phyloP scores from a whole-genome alignment of 2,113 vertebrate species.

The Desmodus rotundus region DNA sequence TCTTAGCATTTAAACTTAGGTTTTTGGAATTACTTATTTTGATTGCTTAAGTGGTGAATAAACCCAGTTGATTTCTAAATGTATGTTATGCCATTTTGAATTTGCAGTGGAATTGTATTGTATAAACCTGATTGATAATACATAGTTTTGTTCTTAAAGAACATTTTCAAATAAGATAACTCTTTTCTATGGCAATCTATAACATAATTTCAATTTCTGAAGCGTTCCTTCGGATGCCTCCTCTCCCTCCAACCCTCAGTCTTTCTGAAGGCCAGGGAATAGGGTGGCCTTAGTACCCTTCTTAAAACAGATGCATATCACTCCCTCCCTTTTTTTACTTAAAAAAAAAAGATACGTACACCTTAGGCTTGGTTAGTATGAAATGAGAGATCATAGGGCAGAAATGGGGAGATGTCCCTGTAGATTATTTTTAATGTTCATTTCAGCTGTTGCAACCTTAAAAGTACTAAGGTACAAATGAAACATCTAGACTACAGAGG shows the following conservation, averaged over 20 bases:
- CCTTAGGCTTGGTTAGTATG: background rate
- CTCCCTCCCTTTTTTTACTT: background rate
- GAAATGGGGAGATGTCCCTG: background rate
- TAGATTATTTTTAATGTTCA: constrained; percentile 13
- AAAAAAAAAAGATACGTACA: background rate
- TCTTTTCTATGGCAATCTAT: background rate
- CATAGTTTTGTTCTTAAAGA: background rate
- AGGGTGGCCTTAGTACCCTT: background rate
- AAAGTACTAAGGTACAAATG: constrained; percentile 1
- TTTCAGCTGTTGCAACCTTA: constrained; percentile 1
- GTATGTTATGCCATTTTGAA: background rate
- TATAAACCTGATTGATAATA: background rate
- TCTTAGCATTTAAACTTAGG: constrained; percentile 51
- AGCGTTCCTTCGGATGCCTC: background rate
- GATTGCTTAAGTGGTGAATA: background rate
- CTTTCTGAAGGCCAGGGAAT: constrained; percentile 9
- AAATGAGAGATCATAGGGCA: background rate
- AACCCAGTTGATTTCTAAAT: constrained; percentile 14
- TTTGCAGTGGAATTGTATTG: background rate
- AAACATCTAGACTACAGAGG: background rate
- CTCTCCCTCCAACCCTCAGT: background rate
- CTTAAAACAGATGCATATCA: constrained; percentile 15
- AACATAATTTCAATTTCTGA: background rate
- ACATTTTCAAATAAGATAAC: constrained; percentile 45
- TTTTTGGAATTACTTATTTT: constrained; percentile 27